Conservation (phyloP, 1,140 invertebrate species). For the Halyomorpha halys region DNA sequence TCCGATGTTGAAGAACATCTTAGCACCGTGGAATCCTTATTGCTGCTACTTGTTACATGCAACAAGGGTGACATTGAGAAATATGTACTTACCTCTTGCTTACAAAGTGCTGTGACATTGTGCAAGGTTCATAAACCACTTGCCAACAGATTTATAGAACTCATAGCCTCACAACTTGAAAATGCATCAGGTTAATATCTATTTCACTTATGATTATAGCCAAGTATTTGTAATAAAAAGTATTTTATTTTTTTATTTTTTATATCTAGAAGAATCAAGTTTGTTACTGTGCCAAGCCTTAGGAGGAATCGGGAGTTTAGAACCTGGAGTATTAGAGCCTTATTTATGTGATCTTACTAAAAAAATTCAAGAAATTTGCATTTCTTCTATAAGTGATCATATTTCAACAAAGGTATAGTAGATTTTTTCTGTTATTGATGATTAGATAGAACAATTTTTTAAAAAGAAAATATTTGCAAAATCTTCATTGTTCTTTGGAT, state of each 20-base stretch:
- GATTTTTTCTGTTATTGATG: no score
- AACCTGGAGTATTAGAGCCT: constrained; percentile 45
- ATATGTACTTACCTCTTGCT: constrained; percentile 43
- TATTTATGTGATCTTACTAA: constrained; percentile 46
- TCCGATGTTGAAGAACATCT: constrained; percentile 42
- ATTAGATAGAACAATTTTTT: no score
- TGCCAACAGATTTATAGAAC: constrained; percentile 51
- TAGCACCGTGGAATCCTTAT: constrained; percentile 55
- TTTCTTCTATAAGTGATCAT: constrained; percentile 32
- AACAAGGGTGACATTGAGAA: constrained; percentile 23
- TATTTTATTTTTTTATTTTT: background rate
- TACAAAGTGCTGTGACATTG: constrained; percentile 58
- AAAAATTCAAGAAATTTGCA: constrained; percentile 37
- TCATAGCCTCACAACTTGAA: constrained; percentile 36
- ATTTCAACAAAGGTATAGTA: constrained; percentile 33
- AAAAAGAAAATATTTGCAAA: no score
- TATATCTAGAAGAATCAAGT: constrained; percentile 31
- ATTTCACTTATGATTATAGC: no score
- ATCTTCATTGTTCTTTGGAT: no score
- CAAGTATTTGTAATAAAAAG: background rate
- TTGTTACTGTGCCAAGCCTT: constrained; percentile 53
- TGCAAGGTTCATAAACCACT: constrained; percentile 49
- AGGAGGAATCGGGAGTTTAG: constrained; percentile 58
- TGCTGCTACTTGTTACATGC: constrained; percentile 45
- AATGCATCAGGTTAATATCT: constrained; percentile 20